Percentiles rank a stretch among this genome's conserved stretches.
These are phyloP conservation scores for Salvelinus namaycush DNA, from an alignment of 2,113 vertebrate species.

Conservation along the genomic window DNA sequence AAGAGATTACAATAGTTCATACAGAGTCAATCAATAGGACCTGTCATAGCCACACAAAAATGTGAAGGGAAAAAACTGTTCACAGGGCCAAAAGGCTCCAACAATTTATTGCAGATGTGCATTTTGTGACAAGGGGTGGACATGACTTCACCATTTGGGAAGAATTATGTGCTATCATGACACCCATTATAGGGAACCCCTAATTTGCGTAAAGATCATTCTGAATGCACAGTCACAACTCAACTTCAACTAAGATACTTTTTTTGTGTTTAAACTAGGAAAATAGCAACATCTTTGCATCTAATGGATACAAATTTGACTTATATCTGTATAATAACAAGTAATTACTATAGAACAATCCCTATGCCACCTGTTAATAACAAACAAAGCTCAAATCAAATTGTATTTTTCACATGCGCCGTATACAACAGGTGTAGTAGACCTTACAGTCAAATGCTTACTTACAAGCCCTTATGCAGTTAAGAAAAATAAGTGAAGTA, in stretches of 20 bases:
- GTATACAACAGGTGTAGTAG: no score
- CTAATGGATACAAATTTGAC: no score
- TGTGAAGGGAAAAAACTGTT: conserved; percentile 44
- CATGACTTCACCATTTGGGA: conserved; percentile 63
- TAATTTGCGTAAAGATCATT: conserved; percentile 35
- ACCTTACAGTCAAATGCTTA: no score
- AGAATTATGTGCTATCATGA: conserved; percentile 62
- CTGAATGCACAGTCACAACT: conserved; percentile 10
- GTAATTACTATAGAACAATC: no score
- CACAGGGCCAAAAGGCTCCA: conserved; percentile 33
- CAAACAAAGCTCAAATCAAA: no score
- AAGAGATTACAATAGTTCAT: conserved; percentile 44
- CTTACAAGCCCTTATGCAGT: no score
- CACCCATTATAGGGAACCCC: conserved; percentile 53
- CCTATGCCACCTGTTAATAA: no score
- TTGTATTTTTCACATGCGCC: no score
- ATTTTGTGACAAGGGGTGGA: conserved; percentile 46
- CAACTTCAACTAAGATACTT: conserved; percentile 3
- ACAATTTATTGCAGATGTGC: conserved; percentile 69
- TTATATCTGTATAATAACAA: no score
- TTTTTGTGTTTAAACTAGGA: background rate
- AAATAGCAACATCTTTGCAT: background rate
- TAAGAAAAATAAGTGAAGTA: no score
- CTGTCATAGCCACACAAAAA: conserved; percentile 48
- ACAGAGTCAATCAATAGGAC: conserved; percentile 59